phyloP scores from a whole-genome alignment of 2,888 invertebrate genomes.

The Diplazon laetatorius region DNA sequence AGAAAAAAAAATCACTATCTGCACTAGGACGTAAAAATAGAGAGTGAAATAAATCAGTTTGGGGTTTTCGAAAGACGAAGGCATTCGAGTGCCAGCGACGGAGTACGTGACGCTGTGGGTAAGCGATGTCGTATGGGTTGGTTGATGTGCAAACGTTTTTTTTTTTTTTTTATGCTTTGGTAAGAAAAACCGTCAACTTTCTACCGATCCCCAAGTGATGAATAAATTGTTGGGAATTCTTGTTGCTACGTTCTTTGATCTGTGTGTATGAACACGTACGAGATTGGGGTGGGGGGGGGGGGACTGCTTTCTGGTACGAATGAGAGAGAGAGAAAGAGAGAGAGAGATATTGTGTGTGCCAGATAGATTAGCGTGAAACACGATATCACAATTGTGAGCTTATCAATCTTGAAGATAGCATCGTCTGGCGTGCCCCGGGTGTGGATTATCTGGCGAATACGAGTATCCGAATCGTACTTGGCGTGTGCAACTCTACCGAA shows the following conservation, averaged over 20 bases:
- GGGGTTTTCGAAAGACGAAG: conserved; percentile 69
- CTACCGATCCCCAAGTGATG: conserved; percentile 20
- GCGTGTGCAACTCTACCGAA: conserved; percentile 29
- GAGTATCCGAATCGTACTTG: conserved; percentile 47
- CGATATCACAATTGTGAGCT: conserved; percentile 60
- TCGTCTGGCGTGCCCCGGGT: conserved; percentile 53
- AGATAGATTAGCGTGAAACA: conserved; percentile 60
- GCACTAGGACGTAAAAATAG: conserved; percentile 65
- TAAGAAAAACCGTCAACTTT: too few species aligned
- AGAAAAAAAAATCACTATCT: conserved; percentile 72
- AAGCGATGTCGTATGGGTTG: too few species aligned
- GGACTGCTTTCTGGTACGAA: too few species aligned
- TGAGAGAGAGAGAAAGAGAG: too few species aligned
- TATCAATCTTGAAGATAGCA: conserved; percentile 62
- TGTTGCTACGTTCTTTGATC: conserved; percentile 22
- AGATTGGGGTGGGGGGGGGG: too few species aligned
- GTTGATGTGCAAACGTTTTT: neutral
- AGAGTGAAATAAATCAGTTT: conserved; percentile 74
- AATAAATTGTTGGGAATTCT: conserved; percentile 40
- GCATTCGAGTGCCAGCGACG: conserved; percentile 45
- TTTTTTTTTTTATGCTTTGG: too few species aligned
- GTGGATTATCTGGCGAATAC: conserved; percentile 53
- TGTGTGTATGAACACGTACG: neutral
- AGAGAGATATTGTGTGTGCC: conserved; percentile 31
- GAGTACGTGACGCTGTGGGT: conserved; percentile 3